Evolutionary conservation across 2,797 vertebrate species (phyloP), one percentile per base, ranked within the genome.

Genomic region (Anas flavirostris): DNA sequence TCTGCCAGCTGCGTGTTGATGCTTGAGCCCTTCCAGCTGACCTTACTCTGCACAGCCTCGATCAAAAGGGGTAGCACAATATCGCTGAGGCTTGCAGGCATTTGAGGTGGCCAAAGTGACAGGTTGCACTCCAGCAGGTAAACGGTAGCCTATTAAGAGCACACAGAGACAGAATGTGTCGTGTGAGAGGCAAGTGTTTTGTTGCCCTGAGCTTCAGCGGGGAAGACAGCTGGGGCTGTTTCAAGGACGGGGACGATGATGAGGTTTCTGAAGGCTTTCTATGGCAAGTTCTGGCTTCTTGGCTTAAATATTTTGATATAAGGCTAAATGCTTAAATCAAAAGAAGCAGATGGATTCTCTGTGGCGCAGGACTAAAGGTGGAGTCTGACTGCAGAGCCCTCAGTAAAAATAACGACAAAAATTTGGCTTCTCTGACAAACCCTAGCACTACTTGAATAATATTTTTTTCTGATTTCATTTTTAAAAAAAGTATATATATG

Each of bases 51-150:
- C 21, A 66, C 84, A 46, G 75, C 77, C 76, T 91, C 53, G n/a
- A 82, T 12, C 43, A 73, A 78, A 86, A 79, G 53, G 68, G 53
- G 44, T 43, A 26, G 37, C 43, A 86, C 91, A 41, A 55, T 6
- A 75, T 59, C 33, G 6, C 0, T 37, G 73, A 88, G 70, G 77
- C 94, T 97, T 82, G 56, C 80, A 93, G 82, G 81, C 76, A 72
- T 88, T 62, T 29, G 82, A 93, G 66, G 60, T 89, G 95, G 93
- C 93, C 95, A 96, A 82, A 79, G 60, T 90, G 95, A 93, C 94
- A 97, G 96, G 95, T 88, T 93, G 91, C 55, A 55, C 52, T 97
- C 90, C 89, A 97, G 95, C 94, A 93, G 92, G 90, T 95, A 80
- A 56, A 90, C n/a, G 52, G 91, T 59, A 92, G 88, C 70, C 8